These are phyloP conservation scores for Phymanthus crucifer DNA, from an alignment of 92 coral and sea anemone species.

Conservation along the genomic window DNA sequence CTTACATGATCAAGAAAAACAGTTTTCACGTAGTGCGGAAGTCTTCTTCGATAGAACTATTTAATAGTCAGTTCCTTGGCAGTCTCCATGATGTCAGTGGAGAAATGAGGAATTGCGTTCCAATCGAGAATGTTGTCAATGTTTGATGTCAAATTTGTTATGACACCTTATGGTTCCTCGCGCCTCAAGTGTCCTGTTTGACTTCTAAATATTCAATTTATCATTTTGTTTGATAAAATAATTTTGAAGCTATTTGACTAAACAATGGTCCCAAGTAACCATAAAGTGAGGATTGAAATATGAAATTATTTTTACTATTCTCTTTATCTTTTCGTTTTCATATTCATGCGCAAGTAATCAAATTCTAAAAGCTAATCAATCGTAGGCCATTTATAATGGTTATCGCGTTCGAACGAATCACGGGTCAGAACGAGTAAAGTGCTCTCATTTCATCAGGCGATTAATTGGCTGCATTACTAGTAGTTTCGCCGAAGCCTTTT, in stretches of 20 bases:
- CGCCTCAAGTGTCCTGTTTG: not conserved
- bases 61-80: too few relatives aligned
- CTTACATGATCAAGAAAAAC: too few relatives aligned
- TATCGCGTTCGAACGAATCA: not conserved
- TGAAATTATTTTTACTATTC: not conserved
- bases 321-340: not conserved
- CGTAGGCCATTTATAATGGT: not conserved
- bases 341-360: not conserved
- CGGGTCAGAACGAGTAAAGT: not conserved
- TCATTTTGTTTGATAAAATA: not conserved
- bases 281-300: not conserved
- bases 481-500: not conserved
- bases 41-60: too few relatives aligned
- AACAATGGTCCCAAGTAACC: not conserved
- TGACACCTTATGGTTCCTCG: too few relatives aligned
- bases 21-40: too few relatives aligned
- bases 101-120: not conserved
- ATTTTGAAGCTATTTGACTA: not conserved
- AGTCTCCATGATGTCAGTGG: too few relatives aligned
- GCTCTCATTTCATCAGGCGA: not conserved
- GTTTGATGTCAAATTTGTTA: not conserved
- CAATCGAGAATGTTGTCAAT: not conserved
- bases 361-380: not conserved
- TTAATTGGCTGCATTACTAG: not conserved
- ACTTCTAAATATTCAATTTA: not conserved